Percentiles rank a stretch among this genome's conserved stretches.
These are phyloP conservation scores for Brachyopa scutellaris DNA, from an alignment of 2,888 invertebrate genomes.

Conservation along the genomic window DNA sequence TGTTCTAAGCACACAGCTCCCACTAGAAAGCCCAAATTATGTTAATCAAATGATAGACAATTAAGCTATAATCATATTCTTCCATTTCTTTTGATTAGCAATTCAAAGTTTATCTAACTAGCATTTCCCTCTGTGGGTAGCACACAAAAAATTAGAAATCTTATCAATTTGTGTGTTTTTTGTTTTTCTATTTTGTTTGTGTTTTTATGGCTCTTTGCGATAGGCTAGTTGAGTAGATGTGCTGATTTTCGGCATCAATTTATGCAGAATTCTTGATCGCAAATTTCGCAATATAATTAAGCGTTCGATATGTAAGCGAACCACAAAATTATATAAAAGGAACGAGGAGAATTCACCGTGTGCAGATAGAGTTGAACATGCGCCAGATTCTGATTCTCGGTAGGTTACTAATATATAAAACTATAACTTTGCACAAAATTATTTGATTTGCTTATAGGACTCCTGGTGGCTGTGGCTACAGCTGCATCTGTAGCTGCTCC, in stretches of 20 bases:
- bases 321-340: conserved; percentile 40
- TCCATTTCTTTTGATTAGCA: conserved; percentile 28
- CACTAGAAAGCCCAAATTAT: background rate
- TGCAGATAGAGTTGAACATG: conserved; percentile 41
- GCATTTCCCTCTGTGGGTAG: background rate
- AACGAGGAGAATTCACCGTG: background rate
- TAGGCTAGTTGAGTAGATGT: background rate
- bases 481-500: background rate
- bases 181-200: too few species aligned
- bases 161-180: too few species aligned
- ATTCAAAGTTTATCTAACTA: conserved; percentile 13
- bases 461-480: conserved; percentile 1
- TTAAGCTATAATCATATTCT: background rate
- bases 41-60: background rate
- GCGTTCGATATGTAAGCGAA: background rate
- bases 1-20: background rate
- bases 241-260: background rate
- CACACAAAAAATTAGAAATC: background rate
- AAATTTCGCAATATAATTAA: conserved; percentile 3
- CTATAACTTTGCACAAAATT: too few species aligned
- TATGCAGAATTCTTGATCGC: conserved; percentile 19
- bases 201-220: background rate
- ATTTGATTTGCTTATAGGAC: conserved; percentile 18
- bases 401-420: conserved; percentile 5
- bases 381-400: conserved; percentile 41